Conservation (phyloP, 2,888 invertebrate species). For the Sarcophaga subvicina region DNA sequence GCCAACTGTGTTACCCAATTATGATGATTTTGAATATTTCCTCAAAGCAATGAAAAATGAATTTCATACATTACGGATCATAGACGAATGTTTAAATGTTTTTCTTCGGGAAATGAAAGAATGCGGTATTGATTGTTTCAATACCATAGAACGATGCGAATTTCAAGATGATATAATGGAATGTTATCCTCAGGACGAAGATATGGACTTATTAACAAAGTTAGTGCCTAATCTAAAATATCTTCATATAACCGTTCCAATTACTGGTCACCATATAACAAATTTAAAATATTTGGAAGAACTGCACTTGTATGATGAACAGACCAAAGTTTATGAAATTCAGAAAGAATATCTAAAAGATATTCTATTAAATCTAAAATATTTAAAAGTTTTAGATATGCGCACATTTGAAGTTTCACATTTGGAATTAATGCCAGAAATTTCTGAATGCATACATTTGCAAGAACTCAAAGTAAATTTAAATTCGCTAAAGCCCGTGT, state of each 20-base stretch:
- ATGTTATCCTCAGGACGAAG: conserved; percentile 74
- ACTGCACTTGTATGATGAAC: conserved; percentile 75
- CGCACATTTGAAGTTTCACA: conserved; percentile 75
- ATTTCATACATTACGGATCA: conserved; percentile 72
- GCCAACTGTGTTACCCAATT: conserved; percentile 73
- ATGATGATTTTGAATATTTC: conserved; percentile 74
- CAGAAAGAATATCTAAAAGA: conserved; percentile 75
- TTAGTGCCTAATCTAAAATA: conserved; percentile 75
- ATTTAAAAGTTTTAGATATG: conserved; percentile 75
- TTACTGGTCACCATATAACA: conserved; percentile 73
- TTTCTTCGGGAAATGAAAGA: conserved; percentile 75
- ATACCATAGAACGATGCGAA: conserved; percentile 73
- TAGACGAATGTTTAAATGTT: conserved; percentile 73
- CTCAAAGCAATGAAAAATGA: conserved; percentile 71
- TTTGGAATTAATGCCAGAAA: conserved; percentile 73
- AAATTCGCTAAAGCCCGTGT: conserved; percentile 74
- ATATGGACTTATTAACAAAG: conserved; percentile 70
- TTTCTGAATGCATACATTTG: conserved; percentile 73
- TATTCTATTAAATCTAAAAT: conserved; percentile 72
- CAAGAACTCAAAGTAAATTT: conserved; percentile 75
- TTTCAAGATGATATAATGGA: conserved; percentile 72
- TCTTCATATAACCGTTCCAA: conserved; percentile 74
- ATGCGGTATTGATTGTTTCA: conserved; percentile 68
- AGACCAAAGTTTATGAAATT: conserved; percentile 75
- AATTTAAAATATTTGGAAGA: conserved; percentile 75